Evolutionary conservation across 2,888 invertebrate species (phyloP), one percentile per base, ranked within the genome.

Genomic region (Synergus umbraculus): DNA sequence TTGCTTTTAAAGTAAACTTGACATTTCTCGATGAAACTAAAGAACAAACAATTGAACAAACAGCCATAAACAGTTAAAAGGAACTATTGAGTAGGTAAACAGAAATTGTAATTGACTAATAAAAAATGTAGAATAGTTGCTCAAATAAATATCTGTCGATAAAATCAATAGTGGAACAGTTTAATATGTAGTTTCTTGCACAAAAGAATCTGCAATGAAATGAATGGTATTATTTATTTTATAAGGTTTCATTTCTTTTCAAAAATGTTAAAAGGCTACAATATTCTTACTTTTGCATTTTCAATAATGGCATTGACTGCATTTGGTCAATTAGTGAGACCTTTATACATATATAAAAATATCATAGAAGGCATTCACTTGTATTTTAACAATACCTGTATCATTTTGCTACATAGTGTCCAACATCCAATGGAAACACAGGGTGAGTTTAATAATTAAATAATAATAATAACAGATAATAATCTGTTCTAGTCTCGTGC

Each of bases 321-420:
- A n/a, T 41, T 49, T 76, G 67, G 37, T 41, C 79, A 81, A 46
- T 79, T 90, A 9, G 87, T 90, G 22, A 83, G 90, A 67, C 87
- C 90, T 1, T 78, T 86, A 37, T 41, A 82, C 15, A 83, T 90
- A 12, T 92, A 92, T 69, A 60, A 88, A 78, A 63, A 80, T 9
- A 60, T 92, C 13, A 88, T 91, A 37, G 82, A 85, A 44, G 87
- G 86, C 1, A 83, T 92, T 1, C 91, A 89, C 81, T 88, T 87
- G 63, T 86, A 89, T 54, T 92, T 90, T 63, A 91, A 92, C 79
- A 92, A 89, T 58, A 91, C 91, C 8, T 92, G 92, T 77, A 87
- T 92, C n/a, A 88, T 92, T 78, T 83, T 92, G 0, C 82, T 92
- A 60, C 89, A 91, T 63, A 87, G 86, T 0, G 83, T 85, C 13